Evolutionary conservation across 1,140 invertebrate species (phyloP).

Genomic region (Leucophenga varia): DNA sequence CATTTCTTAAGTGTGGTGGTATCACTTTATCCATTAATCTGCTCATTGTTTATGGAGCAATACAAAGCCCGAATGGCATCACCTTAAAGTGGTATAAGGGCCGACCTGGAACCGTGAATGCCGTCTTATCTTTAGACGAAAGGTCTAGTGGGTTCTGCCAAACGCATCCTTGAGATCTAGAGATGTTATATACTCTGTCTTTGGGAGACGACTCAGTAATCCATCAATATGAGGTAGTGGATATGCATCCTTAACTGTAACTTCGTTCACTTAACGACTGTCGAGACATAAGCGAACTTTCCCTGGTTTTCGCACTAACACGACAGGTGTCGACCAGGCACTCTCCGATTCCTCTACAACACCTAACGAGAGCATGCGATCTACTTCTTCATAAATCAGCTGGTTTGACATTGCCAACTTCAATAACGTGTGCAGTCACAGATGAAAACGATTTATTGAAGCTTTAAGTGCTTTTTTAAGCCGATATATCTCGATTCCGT

Average conservation of each 20-base stretch:
- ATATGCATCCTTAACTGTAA: conserved; percentile 11
- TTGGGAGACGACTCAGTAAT: conserved; percentile 16
- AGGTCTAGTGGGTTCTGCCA: conserved; percentile 42
- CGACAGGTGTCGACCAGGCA: conserved; percentile 12
- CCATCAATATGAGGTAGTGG: conserved; percentile 22
- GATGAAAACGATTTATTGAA: too few species aligned
- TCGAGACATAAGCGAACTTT: conserved; percentile 40
- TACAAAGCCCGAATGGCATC: too few species aligned
- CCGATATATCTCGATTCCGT: too few species aligned
- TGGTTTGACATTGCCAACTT: conserved; percentile 27
- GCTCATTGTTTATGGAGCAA: too few species aligned
- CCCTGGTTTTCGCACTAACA: conserved; percentile 33
- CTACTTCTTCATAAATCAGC: conserved; percentile 19
- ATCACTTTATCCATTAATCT: conserved; percentile 26
- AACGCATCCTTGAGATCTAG: conserved; percentile 40
- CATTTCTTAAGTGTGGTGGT: conserved; percentile 42
- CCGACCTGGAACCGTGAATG: conserved; percentile 40
- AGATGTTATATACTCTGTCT: conserved; percentile 14
- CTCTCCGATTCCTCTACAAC: conserved; percentile 18
- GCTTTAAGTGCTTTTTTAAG: too few species aligned
- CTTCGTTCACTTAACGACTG: conserved; percentile 34
- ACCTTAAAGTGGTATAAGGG: too few species aligned
- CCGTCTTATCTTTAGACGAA: conserved; percentile 47
- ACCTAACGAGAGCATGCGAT: conserved; percentile 27
- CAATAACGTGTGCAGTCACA: conserved; percentile 30